Conservation (phyloP, 2,113 vertebrate species). For the Pipra filicauda region DNA sequence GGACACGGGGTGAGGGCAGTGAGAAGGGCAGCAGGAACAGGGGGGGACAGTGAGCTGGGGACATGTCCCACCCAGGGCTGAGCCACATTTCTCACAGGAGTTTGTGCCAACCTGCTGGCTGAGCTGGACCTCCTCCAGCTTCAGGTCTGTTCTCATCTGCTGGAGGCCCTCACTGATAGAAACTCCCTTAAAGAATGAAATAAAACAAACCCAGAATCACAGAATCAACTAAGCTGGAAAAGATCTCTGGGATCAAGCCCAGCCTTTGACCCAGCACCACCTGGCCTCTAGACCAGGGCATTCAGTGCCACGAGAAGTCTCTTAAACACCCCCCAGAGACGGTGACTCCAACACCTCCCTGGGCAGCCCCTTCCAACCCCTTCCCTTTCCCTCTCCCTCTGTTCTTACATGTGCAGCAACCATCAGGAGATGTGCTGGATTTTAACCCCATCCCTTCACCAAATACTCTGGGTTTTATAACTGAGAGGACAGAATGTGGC, state of each 20-base stretch:
- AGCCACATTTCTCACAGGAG: neutral
- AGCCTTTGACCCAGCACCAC: no score
- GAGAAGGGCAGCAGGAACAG: neutral
- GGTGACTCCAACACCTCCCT: no score
- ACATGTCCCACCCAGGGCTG: neutral
- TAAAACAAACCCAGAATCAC: no score
- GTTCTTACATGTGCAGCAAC: neutral
- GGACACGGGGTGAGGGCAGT: accelerated
- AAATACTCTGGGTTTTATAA: neutral
- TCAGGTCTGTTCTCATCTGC: neutral
- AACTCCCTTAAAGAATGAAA: neutral
- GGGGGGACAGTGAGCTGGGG: neutral
- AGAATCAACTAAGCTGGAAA: no score
- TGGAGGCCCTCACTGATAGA: neutral
- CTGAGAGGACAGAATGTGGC: neutral
- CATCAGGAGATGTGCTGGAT: neutral
- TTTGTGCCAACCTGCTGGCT: neutral
- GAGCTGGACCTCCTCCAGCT: neutral
- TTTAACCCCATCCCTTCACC: neutral
- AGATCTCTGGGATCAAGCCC: no score
- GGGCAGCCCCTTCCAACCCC: neutral
- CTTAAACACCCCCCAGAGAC: no score
- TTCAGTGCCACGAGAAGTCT: no score
- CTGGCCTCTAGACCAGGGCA: no score
- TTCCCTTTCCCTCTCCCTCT: neutral